Evolutionary conservation across 2,113 vertebrate species (phyloP).

Genomic region (Gopherus flavomarginatus): DNA sequence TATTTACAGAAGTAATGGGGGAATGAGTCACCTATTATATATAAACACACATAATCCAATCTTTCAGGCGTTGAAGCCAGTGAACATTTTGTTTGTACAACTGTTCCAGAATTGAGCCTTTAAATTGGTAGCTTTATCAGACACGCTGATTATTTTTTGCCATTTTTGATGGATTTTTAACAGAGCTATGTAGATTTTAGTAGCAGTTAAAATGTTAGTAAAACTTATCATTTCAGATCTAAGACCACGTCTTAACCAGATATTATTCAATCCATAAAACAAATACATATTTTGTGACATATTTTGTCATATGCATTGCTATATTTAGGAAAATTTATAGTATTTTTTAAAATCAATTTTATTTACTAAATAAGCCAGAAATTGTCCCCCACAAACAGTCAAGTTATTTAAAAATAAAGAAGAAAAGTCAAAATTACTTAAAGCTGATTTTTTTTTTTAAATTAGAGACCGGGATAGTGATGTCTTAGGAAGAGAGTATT

Average conservation of each 20-base stretch:
- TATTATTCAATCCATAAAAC: not conserved
- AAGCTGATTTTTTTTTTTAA: not conserved
- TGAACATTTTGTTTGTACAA: not conserved
- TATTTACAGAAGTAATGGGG: not conserved
- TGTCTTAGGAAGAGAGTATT: not conserved
- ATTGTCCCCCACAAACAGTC: not conserved
- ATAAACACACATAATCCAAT: not conserved
- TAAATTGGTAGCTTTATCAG: not conserved
- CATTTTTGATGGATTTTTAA: not conserved
- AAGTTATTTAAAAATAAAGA: not conserved
- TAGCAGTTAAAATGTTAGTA: not conserved
- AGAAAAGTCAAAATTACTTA: not conserved
- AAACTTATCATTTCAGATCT: not conserved
- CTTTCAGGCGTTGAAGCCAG: not conserved
- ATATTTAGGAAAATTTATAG: not conserved
- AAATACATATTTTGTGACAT: not conserved
- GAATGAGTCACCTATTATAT: not conserved
- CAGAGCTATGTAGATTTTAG: not conserved
- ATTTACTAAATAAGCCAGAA: not conserved
- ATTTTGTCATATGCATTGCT: not conserved
- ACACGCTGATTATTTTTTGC: not conserved
- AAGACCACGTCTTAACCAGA: not conserved
- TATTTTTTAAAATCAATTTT: not conserved
- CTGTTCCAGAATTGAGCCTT: not conserved
- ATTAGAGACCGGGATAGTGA: not conserved